Conservation (phyloP, 2,113 vertebrate genomes). For the Cochlearius cochlearius region DNA sequence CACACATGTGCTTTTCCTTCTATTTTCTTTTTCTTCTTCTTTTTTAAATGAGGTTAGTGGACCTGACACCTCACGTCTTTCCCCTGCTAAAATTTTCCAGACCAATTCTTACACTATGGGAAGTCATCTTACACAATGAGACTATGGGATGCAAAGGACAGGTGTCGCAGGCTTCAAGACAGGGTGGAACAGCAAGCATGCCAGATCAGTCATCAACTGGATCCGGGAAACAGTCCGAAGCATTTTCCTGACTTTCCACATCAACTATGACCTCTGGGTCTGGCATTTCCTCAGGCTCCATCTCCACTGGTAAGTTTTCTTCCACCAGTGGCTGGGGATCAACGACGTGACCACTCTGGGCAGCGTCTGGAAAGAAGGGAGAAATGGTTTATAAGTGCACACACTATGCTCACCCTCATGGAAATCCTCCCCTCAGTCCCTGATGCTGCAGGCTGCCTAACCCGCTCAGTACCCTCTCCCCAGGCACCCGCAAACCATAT, state of each 20-base stretch:
- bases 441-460: background rate
- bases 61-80: background rate
- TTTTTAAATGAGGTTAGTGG: background rate
- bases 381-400: background rate
- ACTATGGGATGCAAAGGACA: background rate
- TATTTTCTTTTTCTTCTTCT: background rate
- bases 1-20: background rate
- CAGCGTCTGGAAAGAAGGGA: constrained; percentile 12
- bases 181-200: background rate
- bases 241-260: background rate
- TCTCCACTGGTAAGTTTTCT: background rate
- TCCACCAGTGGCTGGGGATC: background rate
- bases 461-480: rapidly evolving
- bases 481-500: background rate
- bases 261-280: constrained; percentile 18
- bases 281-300: background rate
- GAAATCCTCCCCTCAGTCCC: background rate
- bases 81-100: background rate
- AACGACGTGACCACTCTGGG: background rate
- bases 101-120: background rate
- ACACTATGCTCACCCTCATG: background rate
- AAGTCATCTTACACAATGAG: background rate
- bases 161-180: background rate
- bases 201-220: constrained; percentile 44
- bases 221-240: constrained; percentile 1